Conservation (phyloP, 2,797 vertebrate species). For the Ataeniobius toweri region DNA sequence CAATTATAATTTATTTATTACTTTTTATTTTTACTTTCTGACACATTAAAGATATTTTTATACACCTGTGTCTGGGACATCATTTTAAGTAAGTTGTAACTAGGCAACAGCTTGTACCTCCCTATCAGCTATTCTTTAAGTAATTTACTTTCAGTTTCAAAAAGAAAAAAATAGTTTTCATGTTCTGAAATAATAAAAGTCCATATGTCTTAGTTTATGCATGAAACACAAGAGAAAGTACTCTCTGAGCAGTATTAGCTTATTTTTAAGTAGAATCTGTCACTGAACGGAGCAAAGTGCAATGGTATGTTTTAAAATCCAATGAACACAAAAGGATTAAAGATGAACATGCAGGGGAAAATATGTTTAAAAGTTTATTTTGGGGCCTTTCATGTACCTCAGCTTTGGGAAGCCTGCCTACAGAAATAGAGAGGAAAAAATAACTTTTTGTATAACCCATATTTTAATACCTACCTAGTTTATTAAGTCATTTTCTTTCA, state of each 20-base stretch:
- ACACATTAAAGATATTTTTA: slow-evolving; percentile 79
- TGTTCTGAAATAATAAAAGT: not conserved
- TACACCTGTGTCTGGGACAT: slow-evolving; percentile 37
- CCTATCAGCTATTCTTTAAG: not conserved
- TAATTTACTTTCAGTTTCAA: not conserved
- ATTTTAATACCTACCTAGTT: too few species aligned
- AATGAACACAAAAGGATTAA: not conserved
- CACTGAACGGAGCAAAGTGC: not conserved
- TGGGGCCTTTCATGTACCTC: too few species aligned
- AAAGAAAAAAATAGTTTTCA: not conserved
- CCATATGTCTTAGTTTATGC: not conserved
- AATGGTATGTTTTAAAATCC: not conserved
- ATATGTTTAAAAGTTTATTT: not conserved
- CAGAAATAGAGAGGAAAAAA: not conserved
- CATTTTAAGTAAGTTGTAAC: not conserved
- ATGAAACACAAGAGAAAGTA: not conserved
- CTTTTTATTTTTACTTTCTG: slow-evolving; percentile 63
- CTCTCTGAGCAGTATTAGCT: not conserved
- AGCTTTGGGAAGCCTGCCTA: not conserved
- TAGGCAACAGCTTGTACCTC: not conserved
- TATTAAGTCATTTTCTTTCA: too few species aligned
- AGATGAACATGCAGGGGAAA: too few species aligned
- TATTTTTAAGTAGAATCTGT: not conserved
- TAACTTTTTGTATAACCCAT: too few species aligned
- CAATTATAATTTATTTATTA: slow-evolving; percentile 57